Percentiles rank a stretch among this genome's conserved stretches.
phyloP scores from a whole-genome alignment of 2,797 vertebrate species.

The Sphenodon punctatus region DNA sequence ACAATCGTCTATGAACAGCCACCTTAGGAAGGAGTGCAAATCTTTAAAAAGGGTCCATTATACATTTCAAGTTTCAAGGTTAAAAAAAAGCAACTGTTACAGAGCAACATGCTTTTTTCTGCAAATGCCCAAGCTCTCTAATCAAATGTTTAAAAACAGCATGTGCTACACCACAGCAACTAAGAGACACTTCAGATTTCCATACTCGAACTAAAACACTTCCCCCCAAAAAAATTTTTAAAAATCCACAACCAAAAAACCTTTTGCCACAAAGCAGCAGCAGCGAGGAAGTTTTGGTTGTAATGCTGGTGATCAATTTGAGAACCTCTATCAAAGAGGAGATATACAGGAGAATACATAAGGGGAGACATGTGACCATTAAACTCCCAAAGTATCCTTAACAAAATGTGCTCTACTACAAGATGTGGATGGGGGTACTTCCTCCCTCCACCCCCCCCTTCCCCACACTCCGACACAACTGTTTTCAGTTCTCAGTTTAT shows the following conservation, averaged over 20 bases:
- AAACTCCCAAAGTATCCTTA: neutral
- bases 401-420: conserved; percentile 19
- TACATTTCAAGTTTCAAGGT: conserved; percentile 75
- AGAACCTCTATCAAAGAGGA: conserved; percentile 42
- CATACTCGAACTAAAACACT: conserved; percentile 62
- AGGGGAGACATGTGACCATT: neutral
- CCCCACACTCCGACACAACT: conserved; percentile 1
- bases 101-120: conserved; percentile 67
- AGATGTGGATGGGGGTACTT: neutral
- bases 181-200: conserved; percentile 61
- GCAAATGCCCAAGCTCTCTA: conserved; percentile 66
- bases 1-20: conserved; percentile 62
- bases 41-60: conserved; percentile 59
- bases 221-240: conserved; percentile 16
- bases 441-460: conserved; percentile 12
- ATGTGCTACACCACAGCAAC: conserved; percentile 62
- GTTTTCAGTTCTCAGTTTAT: conserved; percentile 46
- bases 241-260: neutral
- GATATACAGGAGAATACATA: neutral
- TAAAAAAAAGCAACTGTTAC: conserved; percentile 59
- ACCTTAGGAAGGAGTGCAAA: conserved; percentile 73
- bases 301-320: conserved; percentile 64
- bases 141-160: conserved; percentile 67
- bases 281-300: conserved; percentile 16
- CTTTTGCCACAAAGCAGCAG: conserved; percentile 33